These are phyloP conservation scores for Acestrorhynchus altus DNA, from an alignment of 2,797 vertebrate species.

Conservation along the genomic window DNA sequence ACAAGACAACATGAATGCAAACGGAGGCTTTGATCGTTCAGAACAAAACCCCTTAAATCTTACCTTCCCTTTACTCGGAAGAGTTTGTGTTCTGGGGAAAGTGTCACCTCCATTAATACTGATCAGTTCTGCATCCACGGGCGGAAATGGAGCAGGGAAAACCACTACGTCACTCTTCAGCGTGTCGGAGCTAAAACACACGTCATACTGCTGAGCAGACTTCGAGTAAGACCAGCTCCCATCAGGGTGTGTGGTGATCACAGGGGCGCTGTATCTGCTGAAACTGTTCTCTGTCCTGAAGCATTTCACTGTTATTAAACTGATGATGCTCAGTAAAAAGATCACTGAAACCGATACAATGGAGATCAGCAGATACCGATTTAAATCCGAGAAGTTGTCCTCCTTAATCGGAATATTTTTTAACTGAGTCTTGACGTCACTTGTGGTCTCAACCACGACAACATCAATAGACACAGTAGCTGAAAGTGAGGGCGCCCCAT, in stretches of 20 bases:
- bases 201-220: constrained; percentile 72
- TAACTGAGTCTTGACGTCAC: constrained; percentile 38
- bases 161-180: constrained; percentile 68
- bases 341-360: constrained; percentile 54
- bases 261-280: constrained; percentile 47
- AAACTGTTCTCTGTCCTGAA: constrained; percentile 51
- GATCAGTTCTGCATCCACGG: constrained; percentile 51
- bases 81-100: constrained; percentile 54
- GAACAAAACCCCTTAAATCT: constrained; percentile 9
- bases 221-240: constrained; percentile 71
- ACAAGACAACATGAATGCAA: too few relatives aligned
- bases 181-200: constrained; percentile 71
- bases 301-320: constrained; percentile 51
- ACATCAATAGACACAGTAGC: constrained; percentile 56
- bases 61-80: constrained; percentile 54
- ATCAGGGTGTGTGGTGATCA: constrained; percentile 60
- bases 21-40: too few relatives aligned
- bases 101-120: constrained; percentile 58
- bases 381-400: constrained; percentile 54
- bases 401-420: constrained; percentile 42
- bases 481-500: constrained; percentile 54
- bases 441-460: constrained; percentile 45
- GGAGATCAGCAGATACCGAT: constrained; percentile 53
- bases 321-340: constrained; percentile 53
- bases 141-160: constrained; percentile 61